A percentile compares a stretch with the other conserved stretches of the same genome.
These are phyloP conservation scores for Drosophila busckii DNA, from an alignment of 1,140 invertebrate species.

Conservation along the genomic window DNA sequence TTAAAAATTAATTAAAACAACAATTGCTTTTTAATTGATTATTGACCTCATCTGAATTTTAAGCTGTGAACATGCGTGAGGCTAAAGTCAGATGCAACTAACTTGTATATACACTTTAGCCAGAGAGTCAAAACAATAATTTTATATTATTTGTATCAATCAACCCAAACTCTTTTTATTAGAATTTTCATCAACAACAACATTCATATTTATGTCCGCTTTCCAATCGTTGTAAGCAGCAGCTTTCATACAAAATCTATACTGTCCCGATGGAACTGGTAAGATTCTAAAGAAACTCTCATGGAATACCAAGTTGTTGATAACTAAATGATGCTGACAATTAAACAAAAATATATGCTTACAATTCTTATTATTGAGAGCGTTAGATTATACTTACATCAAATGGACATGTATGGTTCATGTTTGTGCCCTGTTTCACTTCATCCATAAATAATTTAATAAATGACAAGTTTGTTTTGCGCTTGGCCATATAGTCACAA, in stretches of 20 bases:
- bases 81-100: too few relatives aligned
- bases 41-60: too few relatives aligned
- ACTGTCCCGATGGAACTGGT: slow-evolving; percentile 18
- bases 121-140: too few relatives aligned
- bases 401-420: slow-evolving; percentile 6
- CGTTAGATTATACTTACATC: too few relatives aligned
- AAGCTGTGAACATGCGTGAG: too few relatives aligned
- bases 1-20: too few relatives aligned
- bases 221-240: slow-evolving; percentile 27
- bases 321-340: slow-evolving; percentile 1
- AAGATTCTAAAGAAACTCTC: slow-evolving; percentile 2
- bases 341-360: background rate
- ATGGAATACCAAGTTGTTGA: background rate
- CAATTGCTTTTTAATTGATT: too few relatives aligned
- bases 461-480: background rate
- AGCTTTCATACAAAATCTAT: slow-evolving; percentile 14
- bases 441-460: background rate
- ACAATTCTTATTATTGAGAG: background rate
- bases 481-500: background rate
- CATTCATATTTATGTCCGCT: slow-evolving; percentile 5
- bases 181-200: background rate
- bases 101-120: too few relatives aligned
- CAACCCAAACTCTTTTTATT: background rate
- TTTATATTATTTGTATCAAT: too few relatives aligned
- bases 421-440: background rate